Base-by-base conservation (phyloP, 92 coral and sea anemone species). In the Heteractis magnifica region DNA sequence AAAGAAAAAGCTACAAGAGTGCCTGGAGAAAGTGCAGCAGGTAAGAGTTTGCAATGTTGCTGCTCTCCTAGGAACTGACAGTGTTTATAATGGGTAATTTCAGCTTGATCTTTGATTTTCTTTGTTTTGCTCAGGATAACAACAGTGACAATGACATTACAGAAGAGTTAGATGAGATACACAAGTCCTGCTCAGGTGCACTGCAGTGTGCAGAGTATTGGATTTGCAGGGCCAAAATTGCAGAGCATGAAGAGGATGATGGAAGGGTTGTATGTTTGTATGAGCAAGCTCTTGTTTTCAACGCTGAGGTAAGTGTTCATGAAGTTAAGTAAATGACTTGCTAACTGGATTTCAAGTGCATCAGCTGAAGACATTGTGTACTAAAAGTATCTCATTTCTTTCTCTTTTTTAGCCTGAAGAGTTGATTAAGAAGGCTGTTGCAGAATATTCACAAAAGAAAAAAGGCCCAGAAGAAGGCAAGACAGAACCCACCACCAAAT, bases 221-320 rank as follows among this genome's bases (percentile, higher is more conserved):
- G 98, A 81, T 92, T 58, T 94, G 95, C 82, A 84, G 94, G 41
- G 98, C 98, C 53, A 88, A 84, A 88, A 87, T 94, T 78, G 98
- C 98, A n/a, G 92, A 94, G 50, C 85, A 78, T 52, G 82, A 78
- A 51, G 93, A 89, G 18, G 98, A 94, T 58, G 86, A 86, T 82
- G 90, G 88, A 64, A 82, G 98, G 52, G 95, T 90, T 15, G 91
- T 88, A 60, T 94, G 98, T 83, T 81, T 92, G 74, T 78, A 83
- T 51, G 94, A 94, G 59, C 98, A 92, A 82, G 98, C 98, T 1
- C 41, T 90, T 56, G 95, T 85, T 82, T 94, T 94, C 81, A 90
- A 88, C 59, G 98, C 98, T 21, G 84, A 94, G 94, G 98, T 94
- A 88, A 49, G 51, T 65, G 70, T 20, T 18, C 70, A 16, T 34